phyloP scores from a whole-genome alignment of 2,888 invertebrate species.

The Leucozona laternaria region DNA sequence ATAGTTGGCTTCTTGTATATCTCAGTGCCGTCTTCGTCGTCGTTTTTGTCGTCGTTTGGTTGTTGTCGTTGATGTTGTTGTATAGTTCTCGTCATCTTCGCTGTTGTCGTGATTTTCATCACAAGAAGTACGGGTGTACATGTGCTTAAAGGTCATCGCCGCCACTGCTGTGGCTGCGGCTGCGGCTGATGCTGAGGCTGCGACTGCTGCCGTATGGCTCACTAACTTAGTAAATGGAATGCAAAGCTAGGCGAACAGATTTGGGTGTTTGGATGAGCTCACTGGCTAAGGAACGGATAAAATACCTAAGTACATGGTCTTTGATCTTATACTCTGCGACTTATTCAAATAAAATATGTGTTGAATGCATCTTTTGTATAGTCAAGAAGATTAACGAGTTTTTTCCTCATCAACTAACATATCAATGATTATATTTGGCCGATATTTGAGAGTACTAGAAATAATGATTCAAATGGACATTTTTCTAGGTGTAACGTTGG shows the following conservation, averaged over 20 bases:
- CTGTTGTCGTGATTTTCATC: constrained; percentile 73
- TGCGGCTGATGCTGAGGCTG: constrained; percentile 2
- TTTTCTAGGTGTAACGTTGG: neutral
- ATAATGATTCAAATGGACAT: constrained; percentile 38
- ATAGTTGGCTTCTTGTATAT: constrained; percentile 57
- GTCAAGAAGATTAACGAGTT: constrained; percentile 66
- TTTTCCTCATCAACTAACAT: constrained; percentile 45
- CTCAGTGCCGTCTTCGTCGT: constrained; percentile 1
- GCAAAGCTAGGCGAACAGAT: constrained; percentile 54
- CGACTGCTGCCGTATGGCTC: constrained; percentile 53
- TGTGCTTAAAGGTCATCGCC: constrained; percentile 73
- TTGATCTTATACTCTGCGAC: constrained; percentile 53
- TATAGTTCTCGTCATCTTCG: constrained; percentile 29
- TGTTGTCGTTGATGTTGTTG: constrained; percentile 26
- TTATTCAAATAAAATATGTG: constrained; percentile 66
- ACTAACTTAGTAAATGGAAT: constrained; percentile 66
- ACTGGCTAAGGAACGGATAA: constrained; percentile 21
- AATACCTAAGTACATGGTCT: constrained; percentile 55
- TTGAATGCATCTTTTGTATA: constrained; percentile 48
- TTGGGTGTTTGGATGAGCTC: constrained; percentile 67
- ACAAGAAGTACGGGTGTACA: constrained; percentile 71
- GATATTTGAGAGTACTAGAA: constrained; percentile 23
- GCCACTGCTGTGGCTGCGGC: constrained; percentile 11
- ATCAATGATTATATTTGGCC: constrained; percentile 43
- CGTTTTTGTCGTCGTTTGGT: neutral